These are phyloP conservation scores for Chelidonichthys spinosus DNA, from an alignment of 2,797 vertebrate species.

Conservation along the genomic window DNA sequence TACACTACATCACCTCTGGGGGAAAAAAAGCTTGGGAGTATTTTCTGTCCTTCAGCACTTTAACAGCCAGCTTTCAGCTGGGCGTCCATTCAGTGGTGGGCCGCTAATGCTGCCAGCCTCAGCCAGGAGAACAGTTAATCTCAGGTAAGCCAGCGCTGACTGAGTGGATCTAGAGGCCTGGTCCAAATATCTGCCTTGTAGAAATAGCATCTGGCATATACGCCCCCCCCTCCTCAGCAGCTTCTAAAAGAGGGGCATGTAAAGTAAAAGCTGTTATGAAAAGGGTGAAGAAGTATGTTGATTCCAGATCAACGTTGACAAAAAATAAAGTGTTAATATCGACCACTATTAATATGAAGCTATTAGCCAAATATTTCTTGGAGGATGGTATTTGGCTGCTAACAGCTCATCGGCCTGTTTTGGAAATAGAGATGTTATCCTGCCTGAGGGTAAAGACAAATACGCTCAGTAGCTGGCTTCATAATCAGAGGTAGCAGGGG, in stretches of 20 bases:
- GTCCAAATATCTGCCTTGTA: conserved; percentile 78
- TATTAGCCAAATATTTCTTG: conserved; percentile 29
- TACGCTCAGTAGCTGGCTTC: conserved; percentile 29
- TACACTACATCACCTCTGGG: conserved; percentile 65
- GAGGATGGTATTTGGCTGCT: conserved; percentile 8
- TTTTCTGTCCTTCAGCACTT: conserved; percentile 75
- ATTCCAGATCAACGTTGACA: conserved; percentile 53
- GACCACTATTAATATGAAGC: conserved; percentile 27
- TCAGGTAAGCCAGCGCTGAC: conserved; percentile 82
- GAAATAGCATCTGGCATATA: conserved; percentile 80
- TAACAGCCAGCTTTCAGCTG: conserved; percentile 73
- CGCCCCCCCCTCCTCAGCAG: conserved; percentile 27
- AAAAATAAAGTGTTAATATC: conserved; percentile 32
- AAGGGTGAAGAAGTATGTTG: conserved; percentile 40
- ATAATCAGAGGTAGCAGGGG: conserved; percentile 13
- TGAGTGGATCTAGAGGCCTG: conserved; percentile 74
- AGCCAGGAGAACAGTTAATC: conserved; percentile 84
- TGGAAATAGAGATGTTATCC: conserved; percentile 21
- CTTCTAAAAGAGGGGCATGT: conserved; percentile 73
- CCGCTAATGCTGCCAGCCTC: conserved; percentile 74
- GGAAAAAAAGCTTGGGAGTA: conserved; percentile 51
- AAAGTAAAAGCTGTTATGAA: conserved; percentile 59
- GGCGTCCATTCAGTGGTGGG: conserved; percentile 68
- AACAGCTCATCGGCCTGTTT: conserved; percentile 23
- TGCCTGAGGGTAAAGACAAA: conserved; percentile 31